Percentiles rank a stretch among this genome's conserved stretches.
These are phyloP conservation scores for Campaea margaritaria DNA, from an alignment of 2,888 invertebrate genomes.

Conservation along the genomic window DNA sequence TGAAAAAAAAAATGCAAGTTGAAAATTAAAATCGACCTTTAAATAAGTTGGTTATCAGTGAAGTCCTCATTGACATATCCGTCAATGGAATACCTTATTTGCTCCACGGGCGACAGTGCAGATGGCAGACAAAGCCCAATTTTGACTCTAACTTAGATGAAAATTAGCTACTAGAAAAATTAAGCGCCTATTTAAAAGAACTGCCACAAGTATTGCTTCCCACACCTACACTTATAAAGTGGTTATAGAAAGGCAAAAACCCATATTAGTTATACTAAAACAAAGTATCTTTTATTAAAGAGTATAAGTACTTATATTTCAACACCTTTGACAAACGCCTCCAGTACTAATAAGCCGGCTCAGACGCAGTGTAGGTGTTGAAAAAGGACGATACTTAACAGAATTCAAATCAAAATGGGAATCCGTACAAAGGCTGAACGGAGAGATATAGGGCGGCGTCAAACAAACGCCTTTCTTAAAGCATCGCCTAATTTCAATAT, in stretches of 20 bases:
- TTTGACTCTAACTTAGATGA: no score
- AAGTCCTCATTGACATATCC: no score
- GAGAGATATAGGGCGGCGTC: constrained; percentile 63
- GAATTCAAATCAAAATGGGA: constrained; percentile 43
- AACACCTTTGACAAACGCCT: constrained; percentile 6
- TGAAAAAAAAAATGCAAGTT: no score
- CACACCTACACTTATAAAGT: no score
- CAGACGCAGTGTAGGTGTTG: constrained; percentile 35
- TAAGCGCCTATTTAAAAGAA: no score
- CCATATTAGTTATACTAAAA: background rate
- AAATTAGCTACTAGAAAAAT: no score
- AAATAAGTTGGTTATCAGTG: no score
- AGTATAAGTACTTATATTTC: background rate
- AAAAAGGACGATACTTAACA: constrained; percentile 35
- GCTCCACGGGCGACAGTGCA: no score
- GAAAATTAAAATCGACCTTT: no score
- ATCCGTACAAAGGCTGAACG: constrained; percentile 47
- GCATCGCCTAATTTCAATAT: constrained; percentile 85
- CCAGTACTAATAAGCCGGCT: constrained; percentile 30
- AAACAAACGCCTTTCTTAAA: constrained; percentile 82
- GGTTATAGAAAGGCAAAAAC: background rate
- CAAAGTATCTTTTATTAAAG: background rate
- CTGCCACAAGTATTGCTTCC: no score
- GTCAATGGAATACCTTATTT: no score
- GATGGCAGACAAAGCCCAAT: no score